These are phyloP conservation scores for Entomobrya multifasciata DNA, from an alignment of 2,888 invertebrate species.

Conservation along the genomic window DNA sequence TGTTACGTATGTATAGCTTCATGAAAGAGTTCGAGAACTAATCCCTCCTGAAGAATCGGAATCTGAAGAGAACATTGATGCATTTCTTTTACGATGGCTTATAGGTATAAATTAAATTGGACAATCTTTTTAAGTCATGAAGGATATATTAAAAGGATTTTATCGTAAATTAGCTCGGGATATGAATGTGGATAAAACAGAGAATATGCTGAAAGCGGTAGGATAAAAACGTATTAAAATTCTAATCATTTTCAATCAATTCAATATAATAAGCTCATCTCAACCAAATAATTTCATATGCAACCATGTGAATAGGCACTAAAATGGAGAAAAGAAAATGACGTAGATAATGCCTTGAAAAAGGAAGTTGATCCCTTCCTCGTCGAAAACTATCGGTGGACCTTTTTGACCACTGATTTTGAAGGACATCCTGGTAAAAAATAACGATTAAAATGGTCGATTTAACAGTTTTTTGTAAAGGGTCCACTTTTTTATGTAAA, in stretches of 20 bases:
- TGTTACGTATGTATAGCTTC: neutral
- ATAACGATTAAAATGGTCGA: too few relatives aligned
- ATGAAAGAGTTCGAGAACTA: constrained; percentile 24
- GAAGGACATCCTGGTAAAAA: constrained; percentile 46
- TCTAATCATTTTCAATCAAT: neutral
- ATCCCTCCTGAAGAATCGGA: neutral
- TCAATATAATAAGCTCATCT: too few relatives aligned
- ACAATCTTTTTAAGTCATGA: neutral
- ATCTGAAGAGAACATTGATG: constrained; percentile 24
- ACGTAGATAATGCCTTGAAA: constrained; percentile 1
- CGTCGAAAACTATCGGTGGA: constrained; percentile 8
- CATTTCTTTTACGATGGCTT: constrained; percentile 47
- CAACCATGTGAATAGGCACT: neutral
- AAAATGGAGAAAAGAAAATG: constrained; percentile 48
- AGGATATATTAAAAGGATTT: neutral
- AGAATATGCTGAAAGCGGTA: constrained; percentile 28
- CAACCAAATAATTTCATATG: neutral
- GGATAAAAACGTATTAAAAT: neutral
- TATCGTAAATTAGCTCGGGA: constrained; percentile 26
- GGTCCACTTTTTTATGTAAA: too few relatives aligned
- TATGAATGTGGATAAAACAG: constrained; percentile 32
- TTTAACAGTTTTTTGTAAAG: too few relatives aligned
- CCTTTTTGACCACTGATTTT: neutral
- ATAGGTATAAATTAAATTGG: constrained; percentile 32
- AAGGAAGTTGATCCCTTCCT: constrained; percentile 21